Conservation (phyloP, 2,113 vertebrate genomes). For the Alosa alosa region DNA sequence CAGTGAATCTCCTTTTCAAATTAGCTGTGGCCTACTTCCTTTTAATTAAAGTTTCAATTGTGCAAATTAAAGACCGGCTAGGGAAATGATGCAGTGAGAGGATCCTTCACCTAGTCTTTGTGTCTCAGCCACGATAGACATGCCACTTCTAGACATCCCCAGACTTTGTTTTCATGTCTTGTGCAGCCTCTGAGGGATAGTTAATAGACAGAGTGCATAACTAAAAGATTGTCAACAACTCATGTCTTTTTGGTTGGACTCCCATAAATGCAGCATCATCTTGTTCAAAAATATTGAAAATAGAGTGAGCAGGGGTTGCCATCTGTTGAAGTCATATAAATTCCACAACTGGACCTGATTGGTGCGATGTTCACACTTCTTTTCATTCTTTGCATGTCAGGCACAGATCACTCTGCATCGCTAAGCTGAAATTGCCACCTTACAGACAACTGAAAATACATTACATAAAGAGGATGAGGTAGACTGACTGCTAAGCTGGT, state of each 20-base stretch:
- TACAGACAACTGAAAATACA: background rate
- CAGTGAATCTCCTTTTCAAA: constrained; percentile 51
- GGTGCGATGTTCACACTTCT: background rate
- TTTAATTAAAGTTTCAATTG: constrained; percentile 67
- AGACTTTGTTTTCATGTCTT: background rate
- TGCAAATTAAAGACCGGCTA: constrained; percentile 48
- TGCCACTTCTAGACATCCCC: background rate
- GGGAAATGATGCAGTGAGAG: constrained; percentile 60
- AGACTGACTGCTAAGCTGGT: background rate
- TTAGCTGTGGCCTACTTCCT: constrained; percentile 67
- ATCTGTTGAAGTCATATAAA: background rate
- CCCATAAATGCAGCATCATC: background rate
- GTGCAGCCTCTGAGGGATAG: background rate
- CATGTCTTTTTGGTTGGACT: background rate
- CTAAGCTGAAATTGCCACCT: background rate
- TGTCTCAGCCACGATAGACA: constrained; percentile 13
- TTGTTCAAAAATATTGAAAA: background rate
- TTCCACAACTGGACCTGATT: background rate
- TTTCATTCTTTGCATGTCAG: background rate
- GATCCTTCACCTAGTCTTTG: constrained; percentile 53
- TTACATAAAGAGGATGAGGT: background rate
- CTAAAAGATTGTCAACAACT: background rate
- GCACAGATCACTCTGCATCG: background rate
- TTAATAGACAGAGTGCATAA: background rate
- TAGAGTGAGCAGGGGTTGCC: background rate